Evolutionary conservation across 2,113 vertebrate species (phyloP).

Genomic region (Corythaeola cristata): DNA sequence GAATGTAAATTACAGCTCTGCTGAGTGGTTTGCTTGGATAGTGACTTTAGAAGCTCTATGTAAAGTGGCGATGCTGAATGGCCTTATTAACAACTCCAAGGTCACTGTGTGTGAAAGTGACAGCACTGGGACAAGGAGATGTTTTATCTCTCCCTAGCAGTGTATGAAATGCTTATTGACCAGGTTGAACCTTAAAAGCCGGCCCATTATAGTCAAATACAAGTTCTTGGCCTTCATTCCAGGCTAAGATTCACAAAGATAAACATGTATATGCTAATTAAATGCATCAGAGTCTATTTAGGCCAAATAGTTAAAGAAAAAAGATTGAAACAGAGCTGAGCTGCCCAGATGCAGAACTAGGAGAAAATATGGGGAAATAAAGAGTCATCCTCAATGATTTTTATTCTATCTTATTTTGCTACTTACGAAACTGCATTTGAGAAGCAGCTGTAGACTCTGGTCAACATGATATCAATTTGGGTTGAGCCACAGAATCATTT

Average conservation of each 20-base stretch:
- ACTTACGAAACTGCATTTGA: background rate
- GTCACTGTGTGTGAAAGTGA: background rate
- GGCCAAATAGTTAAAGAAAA: constrained; percentile 3
- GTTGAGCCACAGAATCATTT: background rate
- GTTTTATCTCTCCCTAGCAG: constrained; percentile 15
- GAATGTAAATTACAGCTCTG: constrained; percentile 11
- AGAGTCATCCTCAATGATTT: background rate
- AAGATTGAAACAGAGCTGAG: background rate
- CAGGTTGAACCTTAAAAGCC: constrained; percentile 3
- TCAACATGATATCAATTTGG: background rate
- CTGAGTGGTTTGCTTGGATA: background rate
- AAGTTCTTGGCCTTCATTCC: constrained; percentile 21
- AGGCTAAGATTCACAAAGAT: constrained; percentile 1
- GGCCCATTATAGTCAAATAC: constrained; percentile 6
- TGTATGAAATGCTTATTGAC: constrained; percentile 25
- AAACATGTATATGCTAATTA: constrained; percentile 20
- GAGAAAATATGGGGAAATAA: background rate
- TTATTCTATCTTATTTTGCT: background rate
- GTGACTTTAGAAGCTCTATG: background rate
- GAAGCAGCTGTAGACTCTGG: background rate
- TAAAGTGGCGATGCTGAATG: background rate
- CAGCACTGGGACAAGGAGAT: background rate
- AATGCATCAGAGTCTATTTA: background rate
- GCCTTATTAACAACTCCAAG: background rate
- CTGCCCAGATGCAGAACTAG: background rate